Evolutionary conservation across 2,113 vertebrate genomes (phyloP), one percentile per base, ranked within the genome.

Genomic region (Lagenorhynchus albirostris): DNA sequence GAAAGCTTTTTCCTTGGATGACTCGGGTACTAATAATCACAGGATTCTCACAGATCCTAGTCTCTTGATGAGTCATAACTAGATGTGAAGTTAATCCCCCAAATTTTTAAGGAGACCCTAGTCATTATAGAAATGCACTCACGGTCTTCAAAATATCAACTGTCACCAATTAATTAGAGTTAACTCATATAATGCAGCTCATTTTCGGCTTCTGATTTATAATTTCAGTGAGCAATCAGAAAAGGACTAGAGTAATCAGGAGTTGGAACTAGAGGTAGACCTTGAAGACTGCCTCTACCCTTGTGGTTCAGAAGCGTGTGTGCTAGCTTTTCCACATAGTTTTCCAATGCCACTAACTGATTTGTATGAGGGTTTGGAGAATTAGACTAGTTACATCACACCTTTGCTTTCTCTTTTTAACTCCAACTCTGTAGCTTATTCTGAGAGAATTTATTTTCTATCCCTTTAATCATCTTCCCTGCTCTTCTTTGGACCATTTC

Each of bases 391-490:
- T 89, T 62, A 94, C n/a, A 88, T 67, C 76, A 83, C 15, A 81
- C 76, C 13, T 65, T 73, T 91, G 89, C 88, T 91, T 93, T 91
- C 71, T 44, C 67, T 94, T 82, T 94, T 96, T 81, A 90, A 84
- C 38, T 84, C 84, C 74, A 83, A 44, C 58, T 84, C 79, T 79
- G n/a, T 65, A 94, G 71, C 88, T 85, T 96, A 91, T 85, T 80
- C 53, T 60, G 67, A 94, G 70, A 85, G 97, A 94, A 97, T 98
- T 98, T 98, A 95, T 94, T 97, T 97, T 96, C 85, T 58, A 23
- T 79, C 21, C 89, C n/a, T 95, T 95, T 95, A 94, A 71, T 95
- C 91, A 87, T 97, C 92, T 93, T 93, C 58, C 92, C 73, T 70
- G 68, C 50, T 97, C 82, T 96, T 80, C 63, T 97, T 92, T 97